These are phyloP conservation scores for Mesoclemmys tuberculata DNA, from an alignment of 2,113 vertebrate genomes.

Conservation along the genomic window DNA sequence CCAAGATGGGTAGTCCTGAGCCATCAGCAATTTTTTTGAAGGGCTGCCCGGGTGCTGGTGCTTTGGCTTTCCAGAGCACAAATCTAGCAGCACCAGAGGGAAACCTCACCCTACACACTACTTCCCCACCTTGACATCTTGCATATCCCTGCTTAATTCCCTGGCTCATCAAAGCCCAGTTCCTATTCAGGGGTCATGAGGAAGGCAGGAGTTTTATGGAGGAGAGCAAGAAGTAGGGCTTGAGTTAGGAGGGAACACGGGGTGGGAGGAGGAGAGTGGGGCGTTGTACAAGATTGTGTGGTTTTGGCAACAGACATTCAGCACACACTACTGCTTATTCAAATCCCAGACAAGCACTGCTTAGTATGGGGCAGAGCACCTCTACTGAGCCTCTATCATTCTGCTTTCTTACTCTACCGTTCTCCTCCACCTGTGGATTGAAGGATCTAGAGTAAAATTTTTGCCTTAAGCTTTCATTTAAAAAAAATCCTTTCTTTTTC, in stretches of 20 bases:
- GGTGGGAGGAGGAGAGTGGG: background rate
- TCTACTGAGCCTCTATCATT: background rate
- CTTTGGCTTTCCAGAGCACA: background rate
- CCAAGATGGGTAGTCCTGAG: background rate
- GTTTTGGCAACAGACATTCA: background rate
- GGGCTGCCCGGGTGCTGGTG: background rate
- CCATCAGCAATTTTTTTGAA: background rate
- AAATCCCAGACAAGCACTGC: background rate
- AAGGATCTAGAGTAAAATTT: background rate
- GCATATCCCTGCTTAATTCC: accelerated
- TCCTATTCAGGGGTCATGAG: background rate
- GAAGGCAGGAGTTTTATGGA: background rate
- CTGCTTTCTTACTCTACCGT: background rate
- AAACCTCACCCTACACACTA: background rate
- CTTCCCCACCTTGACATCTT: background rate
- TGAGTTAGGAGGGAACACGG: background rate
- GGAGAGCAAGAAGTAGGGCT: background rate
- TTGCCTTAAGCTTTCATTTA: background rate
- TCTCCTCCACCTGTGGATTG: background rate
- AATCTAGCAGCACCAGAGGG: background rate
- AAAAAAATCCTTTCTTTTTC: background rate
- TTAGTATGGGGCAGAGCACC: too few relatives aligned
- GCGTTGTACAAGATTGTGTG: too few relatives aligned
- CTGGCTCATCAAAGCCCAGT: background rate
- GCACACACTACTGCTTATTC: background rate